Base-by-base conservation (phyloP, 2,888 invertebrate genomes). In the Diachrysia chrysitis region DNA sequence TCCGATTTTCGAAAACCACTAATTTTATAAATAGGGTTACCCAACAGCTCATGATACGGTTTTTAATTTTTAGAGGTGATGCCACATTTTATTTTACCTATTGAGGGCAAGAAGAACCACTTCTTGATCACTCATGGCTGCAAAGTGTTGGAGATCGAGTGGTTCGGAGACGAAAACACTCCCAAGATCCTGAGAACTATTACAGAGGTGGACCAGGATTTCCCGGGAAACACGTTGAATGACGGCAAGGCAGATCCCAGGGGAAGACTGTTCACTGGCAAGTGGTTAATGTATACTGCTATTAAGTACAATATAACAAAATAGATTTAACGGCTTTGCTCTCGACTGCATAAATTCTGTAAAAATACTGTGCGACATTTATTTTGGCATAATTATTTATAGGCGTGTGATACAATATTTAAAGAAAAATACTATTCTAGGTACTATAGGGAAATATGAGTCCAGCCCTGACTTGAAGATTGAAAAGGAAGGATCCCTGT, bases 221-320 rank as follows among this genome's bases (percentile, higher is more conserved):
- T 94, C 42, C 97, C 95, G 0, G 89, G 91, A 51, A 97, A 97
- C 86, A 94, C 97, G 80, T 96, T 98, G 85, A 98, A 98, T 82
- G 98, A 98, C 84, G 98, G 96, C 35, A 98, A 98, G 91, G 97
- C 97, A 42, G 98, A 98, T 87, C 96, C 97, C 14, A 89, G 91
- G 14, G 98, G 98, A 5, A 93, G 97, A 59, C 93, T 98, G 29
- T 98, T 97, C 95, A 97, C 97, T 79, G 97, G 97, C 95, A 21
- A 86, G 86, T 73, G 16, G 2, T 21, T 14, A 14, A 16, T 4
- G 3, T 4, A 37, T 37, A n/a, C 14, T 35, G 14, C 1, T 35
- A 12, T 75, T 83, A 90, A 23, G n/a, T 6, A 12, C 2, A 35
- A 35, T 14, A 35, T n/a, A 14, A 12, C 14, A 12, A 35, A 35